These are phyloP conservation scores for Drosophila simulans DNA, from an alignment of 1,140 invertebrate species.

Conservation along the genomic window DNA sequence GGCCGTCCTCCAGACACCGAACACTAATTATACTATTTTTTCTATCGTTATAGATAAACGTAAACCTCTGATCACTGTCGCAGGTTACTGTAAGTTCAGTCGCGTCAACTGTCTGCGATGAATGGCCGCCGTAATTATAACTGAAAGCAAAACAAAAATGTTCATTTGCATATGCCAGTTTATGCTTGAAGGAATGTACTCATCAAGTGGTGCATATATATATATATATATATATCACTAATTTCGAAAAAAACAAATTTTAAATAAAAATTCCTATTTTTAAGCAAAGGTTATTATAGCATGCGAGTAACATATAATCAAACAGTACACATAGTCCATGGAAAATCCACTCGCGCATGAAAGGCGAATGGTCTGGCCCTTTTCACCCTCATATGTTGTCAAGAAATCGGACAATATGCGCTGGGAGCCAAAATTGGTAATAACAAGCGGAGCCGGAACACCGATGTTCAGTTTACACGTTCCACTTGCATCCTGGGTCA, in stretches of 20 bases:
- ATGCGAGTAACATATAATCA: no score
- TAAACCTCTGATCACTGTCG: rapidly evolving
- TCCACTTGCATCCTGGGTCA: neutral
- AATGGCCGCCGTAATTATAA: rapidly evolving
- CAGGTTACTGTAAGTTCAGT: neutral
- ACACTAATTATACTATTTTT: neutral
- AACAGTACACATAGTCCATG: neutral
- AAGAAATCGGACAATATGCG: neutral
- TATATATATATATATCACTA: no score
- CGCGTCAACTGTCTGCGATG: rapidly evolving
- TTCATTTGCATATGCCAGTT: no score
- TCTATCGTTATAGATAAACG: no score
- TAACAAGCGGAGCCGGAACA: neutral
- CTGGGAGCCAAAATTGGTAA: slow-evolving; percentile 7
- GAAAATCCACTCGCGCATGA: slow-evolving; percentile 15
- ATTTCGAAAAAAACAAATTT: no score
- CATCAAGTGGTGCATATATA: no score
- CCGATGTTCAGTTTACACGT: neutral
- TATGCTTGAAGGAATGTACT: no score
- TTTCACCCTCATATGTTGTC: neutral
- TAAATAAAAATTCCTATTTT: no score
- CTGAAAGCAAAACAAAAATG: no score
- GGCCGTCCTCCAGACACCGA: neutral
- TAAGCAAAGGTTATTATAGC: no score
- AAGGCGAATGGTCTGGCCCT: neutral